Evolutionary conservation across 2,113 vertebrate genomes (phyloP).

Genomic region (Erinaceus europaeus): DNA sequence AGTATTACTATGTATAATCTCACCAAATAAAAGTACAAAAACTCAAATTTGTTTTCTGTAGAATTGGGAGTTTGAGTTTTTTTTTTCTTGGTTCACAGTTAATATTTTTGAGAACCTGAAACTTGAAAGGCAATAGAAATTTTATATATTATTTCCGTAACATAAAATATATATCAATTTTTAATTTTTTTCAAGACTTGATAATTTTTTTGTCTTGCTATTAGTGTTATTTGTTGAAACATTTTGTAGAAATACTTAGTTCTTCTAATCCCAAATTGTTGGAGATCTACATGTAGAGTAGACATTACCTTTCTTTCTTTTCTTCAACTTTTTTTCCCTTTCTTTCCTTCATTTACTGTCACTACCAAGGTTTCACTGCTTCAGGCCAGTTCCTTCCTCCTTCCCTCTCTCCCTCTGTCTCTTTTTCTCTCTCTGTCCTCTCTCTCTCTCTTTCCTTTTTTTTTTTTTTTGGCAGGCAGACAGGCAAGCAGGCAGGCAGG

Average conservation of each 20-base stretch:
- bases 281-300: background rate
- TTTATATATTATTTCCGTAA: constrained; percentile 28
- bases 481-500: too few species aligned
- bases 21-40: background rate
- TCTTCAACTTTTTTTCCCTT: too few species aligned
- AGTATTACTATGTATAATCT: background rate
- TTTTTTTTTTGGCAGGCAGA: too few species aligned
- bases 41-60: background rate
- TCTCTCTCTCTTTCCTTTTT: too few species aligned
- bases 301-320: background rate
- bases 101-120: background rate
- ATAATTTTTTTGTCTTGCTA: background rate
- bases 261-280: background rate
- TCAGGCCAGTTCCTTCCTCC: too few species aligned
- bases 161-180: constrained; percentile 1
- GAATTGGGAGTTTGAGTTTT: background rate
- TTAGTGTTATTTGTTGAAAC: constrained; percentile 11
- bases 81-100: background rate
- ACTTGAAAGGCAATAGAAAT: constrained; percentile 22
- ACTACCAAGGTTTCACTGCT: too few species aligned
- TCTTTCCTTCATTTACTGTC: too few species aligned
- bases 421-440: too few species aligned
- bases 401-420: too few species aligned
- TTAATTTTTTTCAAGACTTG: background rate
- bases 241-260: background rate